A percentile compares a stretch with the other conserved stretches of the same genome.
Evolutionary conservation across 2,797 vertebrate genomes (phyloP).

Genomic region (Anabas testudineus): DNA sequence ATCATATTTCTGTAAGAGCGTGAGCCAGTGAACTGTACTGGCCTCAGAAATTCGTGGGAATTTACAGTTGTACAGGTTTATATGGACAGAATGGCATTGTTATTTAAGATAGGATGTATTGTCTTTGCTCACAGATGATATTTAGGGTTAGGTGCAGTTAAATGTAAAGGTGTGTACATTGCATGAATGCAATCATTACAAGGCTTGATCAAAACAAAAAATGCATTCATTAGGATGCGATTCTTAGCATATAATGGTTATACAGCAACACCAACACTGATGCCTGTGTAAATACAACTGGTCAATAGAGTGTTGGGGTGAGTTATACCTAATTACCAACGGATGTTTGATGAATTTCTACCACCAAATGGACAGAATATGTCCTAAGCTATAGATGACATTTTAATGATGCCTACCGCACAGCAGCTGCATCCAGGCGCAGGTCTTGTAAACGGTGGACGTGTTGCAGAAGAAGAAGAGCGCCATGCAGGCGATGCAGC

Average conservation of each 20-base stretch:
- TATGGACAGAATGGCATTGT: neutral
- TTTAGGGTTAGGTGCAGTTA: neutral
- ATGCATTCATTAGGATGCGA: neutral
- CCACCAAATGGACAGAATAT: no score
- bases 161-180: neutral
- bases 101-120: neutral
- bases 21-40: slow-evolving; percentile 2
- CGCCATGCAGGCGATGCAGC: slow-evolving; percentile 96
- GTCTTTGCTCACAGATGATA: neutral
- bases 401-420: slow-evolving; percentile 86
- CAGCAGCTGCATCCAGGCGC: slow-evolving; percentile 98
- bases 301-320: neutral
- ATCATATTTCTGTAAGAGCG: neutral
- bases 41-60: slow-evolving; percentile 8
- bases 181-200: neutral
- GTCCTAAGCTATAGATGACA: neutral
- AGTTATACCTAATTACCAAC: neutral
- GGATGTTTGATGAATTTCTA: no score
- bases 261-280: neutral
- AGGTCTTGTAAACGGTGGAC: slow-evolving; percentile 98
- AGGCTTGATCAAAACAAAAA: neutral
- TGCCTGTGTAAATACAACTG: neutral
- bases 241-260: neutral
- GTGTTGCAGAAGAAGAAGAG: slow-evolving; percentile 99
- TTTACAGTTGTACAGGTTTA: neutral